These are phyloP conservation scores for Umimayanthus chanpuru DNA, from an alignment of 92 coral and sea anemone species.

Conservation along the genomic window DNA sequence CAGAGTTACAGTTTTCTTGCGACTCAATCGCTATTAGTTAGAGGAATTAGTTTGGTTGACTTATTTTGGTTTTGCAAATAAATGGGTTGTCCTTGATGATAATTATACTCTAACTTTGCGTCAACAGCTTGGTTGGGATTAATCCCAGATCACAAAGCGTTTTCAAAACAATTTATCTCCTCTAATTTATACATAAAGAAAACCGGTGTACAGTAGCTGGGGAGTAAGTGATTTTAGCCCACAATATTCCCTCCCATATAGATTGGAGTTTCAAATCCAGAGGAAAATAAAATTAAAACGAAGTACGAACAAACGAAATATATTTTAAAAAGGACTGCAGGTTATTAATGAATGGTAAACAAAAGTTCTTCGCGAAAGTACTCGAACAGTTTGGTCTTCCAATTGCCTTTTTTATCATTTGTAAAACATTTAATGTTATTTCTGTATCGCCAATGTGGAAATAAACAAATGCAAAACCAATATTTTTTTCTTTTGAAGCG, in stretches of 20 bases:
- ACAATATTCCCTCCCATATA: conserved; percentile 39
- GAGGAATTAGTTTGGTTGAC: conserved; percentile 4
- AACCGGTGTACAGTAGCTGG: background rate
- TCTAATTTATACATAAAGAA: conserved; percentile 39
- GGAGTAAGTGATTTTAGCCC: conserved; percentile 7
- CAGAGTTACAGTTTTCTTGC: background rate
- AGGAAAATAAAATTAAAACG: background rate
- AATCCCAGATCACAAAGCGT: conserved; percentile 44
- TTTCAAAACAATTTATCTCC: conserved; percentile 31
- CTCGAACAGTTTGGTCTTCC: conserved; percentile 10
- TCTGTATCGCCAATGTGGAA: conserved; percentile 20
- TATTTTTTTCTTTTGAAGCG: conserved; percentile 8
- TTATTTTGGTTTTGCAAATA: conserved; percentile 33
- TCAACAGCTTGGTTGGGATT: conserved; percentile 13
- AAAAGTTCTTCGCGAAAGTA: conserved; percentile 22
- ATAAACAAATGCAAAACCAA: conserved; percentile 27
- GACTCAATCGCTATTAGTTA: background rate
- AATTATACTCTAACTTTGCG: conserved; percentile 29
- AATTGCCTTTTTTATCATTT: conserved; percentile 27
- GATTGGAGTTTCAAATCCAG: conserved; percentile 7
- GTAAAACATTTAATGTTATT: conserved; percentile 23
- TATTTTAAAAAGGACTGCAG: background rate
- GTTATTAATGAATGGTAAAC: conserved; percentile 1
- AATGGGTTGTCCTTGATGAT: conserved; percentile 22
- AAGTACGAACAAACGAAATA: background rate